Conservation (phyloP, 2,888 invertebrate species). For the Prenolepis imparis region DNA sequence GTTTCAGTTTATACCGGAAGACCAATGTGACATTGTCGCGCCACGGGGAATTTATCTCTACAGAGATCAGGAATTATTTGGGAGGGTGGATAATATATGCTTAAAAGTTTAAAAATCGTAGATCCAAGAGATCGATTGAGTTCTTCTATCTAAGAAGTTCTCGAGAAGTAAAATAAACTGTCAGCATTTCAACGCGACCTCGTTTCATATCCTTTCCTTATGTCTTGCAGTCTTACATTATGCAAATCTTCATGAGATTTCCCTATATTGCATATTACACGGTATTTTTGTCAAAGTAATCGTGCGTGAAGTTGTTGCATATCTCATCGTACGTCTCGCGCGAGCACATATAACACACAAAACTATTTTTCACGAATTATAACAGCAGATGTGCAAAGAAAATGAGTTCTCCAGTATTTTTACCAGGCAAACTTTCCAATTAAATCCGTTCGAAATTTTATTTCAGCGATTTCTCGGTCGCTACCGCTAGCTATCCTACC, state of each 20-base stretch:
- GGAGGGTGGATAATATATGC: not conserved
- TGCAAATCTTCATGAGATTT: slow-evolving; percentile 32
- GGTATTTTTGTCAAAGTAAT: slow-evolving; percentile 32
- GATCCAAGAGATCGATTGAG: not conserved
- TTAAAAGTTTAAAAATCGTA: not conserved
- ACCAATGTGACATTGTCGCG: slow-evolving; percentile 27
- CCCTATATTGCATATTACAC: slow-evolving; percentile 21
- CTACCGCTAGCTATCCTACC: too few relatives aligned
- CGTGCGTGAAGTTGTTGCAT: not conserved
- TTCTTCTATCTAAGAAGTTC: not conserved
- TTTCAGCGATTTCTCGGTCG: not conserved
- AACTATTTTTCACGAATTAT: slow-evolving; percentile 2
- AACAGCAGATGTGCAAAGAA: not conserved
- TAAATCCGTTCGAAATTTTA: not conserved
- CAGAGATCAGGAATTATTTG: slow-evolving; percentile 3
- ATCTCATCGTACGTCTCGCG: slow-evolving; percentile 15
- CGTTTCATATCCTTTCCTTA: not conserved
- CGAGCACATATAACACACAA: not conserved
- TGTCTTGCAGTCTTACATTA: slow-evolving; percentile 32
- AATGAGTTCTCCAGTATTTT: not conserved
- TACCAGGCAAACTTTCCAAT: not conserved
- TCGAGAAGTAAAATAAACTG: not conserved
- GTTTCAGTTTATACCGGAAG: slow-evolving; percentile 30
- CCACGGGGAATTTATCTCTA: slow-evolving; percentile 17
- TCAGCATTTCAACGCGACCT: not conserved